Percentiles rank a stretch among this genome's conserved stretches.
Conservation (phyloP, 2,888 invertebrate genomes). For the Piscicola geometra region DNA sequence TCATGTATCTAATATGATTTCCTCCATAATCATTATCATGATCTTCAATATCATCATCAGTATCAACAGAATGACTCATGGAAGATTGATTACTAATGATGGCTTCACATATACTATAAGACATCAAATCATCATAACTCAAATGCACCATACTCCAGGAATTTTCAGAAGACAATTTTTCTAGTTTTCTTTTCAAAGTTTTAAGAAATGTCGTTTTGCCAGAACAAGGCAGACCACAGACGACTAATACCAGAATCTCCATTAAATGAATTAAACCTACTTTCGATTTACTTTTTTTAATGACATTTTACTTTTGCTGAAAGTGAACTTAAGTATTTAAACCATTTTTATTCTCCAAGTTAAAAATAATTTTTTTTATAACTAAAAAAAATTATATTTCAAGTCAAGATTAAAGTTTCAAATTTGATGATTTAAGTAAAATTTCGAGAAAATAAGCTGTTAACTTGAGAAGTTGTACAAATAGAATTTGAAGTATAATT, state of each 20-base stretch:
- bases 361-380: background rate
- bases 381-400: background rate
- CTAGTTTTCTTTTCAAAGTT: background rate
- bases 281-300: too few species aligned
- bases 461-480: too few species aligned
- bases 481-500: too few species aligned
- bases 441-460: too few species aligned
- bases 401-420: too few species aligned
- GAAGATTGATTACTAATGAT: too few species aligned
- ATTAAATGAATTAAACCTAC: too few species aligned
- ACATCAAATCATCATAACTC: slow-evolving; percentile 23
- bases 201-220: slow-evolving; percentile 30
- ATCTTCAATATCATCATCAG: background rate
- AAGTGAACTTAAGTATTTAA: too few species aligned
- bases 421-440: too few species aligned
- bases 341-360: too few species aligned
- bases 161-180: background rate
- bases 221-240: slow-evolving; percentile 25
- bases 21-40: background rate
- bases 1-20: background rate
- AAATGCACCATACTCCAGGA: slow-evolving; percentile 7
- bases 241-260: background rate
- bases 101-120: background rate
- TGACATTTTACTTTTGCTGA: too few species aligned
- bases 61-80: background rate